phyloP scores from a whole-genome alignment of 2,888 invertebrate genomes.

The Balanococcus diminutus region DNA sequence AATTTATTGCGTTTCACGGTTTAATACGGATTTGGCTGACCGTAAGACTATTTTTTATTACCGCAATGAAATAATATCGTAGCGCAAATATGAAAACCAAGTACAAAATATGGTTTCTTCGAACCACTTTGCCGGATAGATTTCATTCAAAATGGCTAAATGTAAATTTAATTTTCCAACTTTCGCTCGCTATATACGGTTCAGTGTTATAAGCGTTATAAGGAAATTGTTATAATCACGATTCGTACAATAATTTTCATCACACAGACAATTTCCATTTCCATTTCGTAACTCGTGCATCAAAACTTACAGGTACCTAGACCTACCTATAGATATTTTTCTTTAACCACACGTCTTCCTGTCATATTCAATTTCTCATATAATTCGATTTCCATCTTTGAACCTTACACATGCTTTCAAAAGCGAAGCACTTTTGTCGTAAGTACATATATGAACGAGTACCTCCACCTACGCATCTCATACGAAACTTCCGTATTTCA shows the following conservation, averaged over 20 bases:
- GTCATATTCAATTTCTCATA: constrained; percentile 31
- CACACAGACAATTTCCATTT: neutral
- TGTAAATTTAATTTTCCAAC: constrained; percentile 31
- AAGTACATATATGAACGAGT: neutral
- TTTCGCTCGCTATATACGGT: neutral
- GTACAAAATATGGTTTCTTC: neutral
- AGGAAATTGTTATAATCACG: neutral
- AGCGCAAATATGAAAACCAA: constrained; percentile 25
- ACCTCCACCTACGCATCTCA: neutral
- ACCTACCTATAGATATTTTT: neutral
- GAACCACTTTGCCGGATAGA: neutral
- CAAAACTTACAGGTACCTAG: neutral
- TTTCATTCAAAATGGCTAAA: constrained; percentile 10
- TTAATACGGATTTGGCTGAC: constrained; percentile 23
- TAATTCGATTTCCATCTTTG: constrained; percentile 22
- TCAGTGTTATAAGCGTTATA: neutral
- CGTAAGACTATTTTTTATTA: constrained; percentile 32
- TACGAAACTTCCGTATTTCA: no score
- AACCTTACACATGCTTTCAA: neutral
- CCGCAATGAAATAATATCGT: constrained; percentile 35
- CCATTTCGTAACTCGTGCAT: neutral
- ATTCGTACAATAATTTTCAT: neutral
- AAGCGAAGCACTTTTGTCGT: neutral
- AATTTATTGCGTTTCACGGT: constrained; percentile 21
- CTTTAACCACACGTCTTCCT: neutral